Evolutionary conservation across 2,113 vertebrate species (phyloP), one percentile per base, ranked within the genome.

Genomic region (Chrysochloris asiatica): DNA sequence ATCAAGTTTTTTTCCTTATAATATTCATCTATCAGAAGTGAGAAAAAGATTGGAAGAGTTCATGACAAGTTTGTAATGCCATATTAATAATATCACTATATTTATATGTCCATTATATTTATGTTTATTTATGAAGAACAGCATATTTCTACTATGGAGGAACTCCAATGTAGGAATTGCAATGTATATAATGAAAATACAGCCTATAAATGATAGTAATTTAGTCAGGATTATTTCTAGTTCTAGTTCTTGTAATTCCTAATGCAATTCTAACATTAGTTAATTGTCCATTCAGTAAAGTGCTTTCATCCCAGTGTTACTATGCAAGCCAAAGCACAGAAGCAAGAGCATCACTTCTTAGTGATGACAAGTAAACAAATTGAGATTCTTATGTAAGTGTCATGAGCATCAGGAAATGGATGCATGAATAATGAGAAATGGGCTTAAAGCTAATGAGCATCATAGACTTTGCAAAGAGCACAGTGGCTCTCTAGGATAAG

Each of bases 201-300:
- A 78, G 28, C 48, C 38, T 79, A 6, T 36, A 63, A 67, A 4
- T 50, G 41, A 72, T 52, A 72, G 33, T 72, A 72, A 83, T 52
- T 84, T 63, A 82, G 13, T 14, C 63, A 73, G 87, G 48, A 65
- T 26, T n/a, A 54, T 61, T 93, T 93, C 47, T 69, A 14, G 72
- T 83, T 85, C 54, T 78, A 65, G 59, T 24, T 7, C 7, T 65
- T 61, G 63, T 69, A 92, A 10, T 47, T 69, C 43, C 73, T 88
- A 47, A 43, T 12, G 3, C 63, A 8, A 89, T 77, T 88, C 14
- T n/a, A 30, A 71, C 33, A 43, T 71, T 36, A 71, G 41, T 76
- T 19, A 83, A 86, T 45, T 89, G 65, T 89, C 30, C 14, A 54
- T 73, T 79, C 36, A 50, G 19, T 11, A 48, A 90, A 61, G 38